Evolutionary conservation across 1,140 invertebrate species (phyloP).

Genomic region (Eupristina koningsbergeri): DNA sequence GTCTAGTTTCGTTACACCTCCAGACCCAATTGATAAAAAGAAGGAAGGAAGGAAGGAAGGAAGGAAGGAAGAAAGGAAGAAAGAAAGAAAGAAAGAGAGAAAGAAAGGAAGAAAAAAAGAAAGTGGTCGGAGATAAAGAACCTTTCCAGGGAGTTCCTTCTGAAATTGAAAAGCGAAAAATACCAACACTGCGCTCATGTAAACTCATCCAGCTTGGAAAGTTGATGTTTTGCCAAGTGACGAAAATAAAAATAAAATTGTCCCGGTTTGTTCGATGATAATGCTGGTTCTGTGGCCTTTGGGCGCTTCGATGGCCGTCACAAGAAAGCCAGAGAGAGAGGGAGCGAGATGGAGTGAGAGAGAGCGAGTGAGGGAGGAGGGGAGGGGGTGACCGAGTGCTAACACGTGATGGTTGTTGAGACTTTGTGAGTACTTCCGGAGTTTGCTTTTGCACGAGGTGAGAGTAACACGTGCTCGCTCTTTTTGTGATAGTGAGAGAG

Average conservation of each 20-base stretch:
- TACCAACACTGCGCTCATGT: neutral
- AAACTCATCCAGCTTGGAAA: neutral
- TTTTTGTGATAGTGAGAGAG: neutral
- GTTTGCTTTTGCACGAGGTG: neutral
- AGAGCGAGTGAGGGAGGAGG: neutral
- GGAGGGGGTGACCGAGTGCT: neutral
- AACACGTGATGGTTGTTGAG: neutral
- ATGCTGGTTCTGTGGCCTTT: neutral
- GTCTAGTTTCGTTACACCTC: neutral
- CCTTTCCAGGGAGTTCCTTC: neutral
- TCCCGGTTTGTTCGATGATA: neutral
- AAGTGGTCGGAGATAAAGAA: neutral
- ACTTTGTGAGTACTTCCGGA: conserved; percentile 4
- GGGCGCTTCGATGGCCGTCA: no score
- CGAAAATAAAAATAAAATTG: neutral
- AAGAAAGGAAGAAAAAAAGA: neutral
- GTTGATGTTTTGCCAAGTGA: neutral
- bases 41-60: no score
- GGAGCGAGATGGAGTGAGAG: neutral
- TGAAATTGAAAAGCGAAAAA: neutral
- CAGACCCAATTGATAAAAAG: neutral
- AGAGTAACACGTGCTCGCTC: conserved; percentile 15
- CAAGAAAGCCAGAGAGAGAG: no score
- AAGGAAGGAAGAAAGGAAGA: no score
- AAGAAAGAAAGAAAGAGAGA: no score